Evolutionary conservation across 2,797 vertebrate genomes (phyloP).

Genomic region (Chelonia mydas): DNA sequence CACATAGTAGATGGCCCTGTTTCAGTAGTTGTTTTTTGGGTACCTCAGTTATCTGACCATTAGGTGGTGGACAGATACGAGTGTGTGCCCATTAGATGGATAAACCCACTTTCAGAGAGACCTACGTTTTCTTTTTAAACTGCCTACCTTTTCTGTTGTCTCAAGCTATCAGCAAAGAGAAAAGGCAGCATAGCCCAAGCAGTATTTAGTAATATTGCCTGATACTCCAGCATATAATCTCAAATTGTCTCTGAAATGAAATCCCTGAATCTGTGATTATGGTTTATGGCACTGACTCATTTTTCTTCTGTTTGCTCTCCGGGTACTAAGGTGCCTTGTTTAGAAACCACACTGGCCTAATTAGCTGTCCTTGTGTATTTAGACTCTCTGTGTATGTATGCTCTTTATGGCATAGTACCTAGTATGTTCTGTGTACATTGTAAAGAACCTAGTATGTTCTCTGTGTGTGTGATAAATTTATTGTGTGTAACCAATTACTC

Average conservation of each 20-base stretch:
- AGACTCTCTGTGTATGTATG: not conserved
- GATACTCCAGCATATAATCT: not conserved
- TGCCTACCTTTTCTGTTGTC: not conserved
- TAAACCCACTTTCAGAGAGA: not conserved
- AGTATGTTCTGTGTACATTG: accelerated
- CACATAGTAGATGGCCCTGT: accelerated
- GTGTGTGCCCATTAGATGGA: not conserved
- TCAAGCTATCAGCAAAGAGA: not conserved
- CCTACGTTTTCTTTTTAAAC: not conserved
- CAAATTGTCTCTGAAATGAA: not conserved
- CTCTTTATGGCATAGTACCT: not conserved
- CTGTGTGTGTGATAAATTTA: not conserved
- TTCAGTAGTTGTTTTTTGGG: not conserved
- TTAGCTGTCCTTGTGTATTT: not conserved
- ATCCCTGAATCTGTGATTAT: not conserved
- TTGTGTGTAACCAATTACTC: not conserved
- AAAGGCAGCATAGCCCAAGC: not conserved
- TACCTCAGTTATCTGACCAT: not conserved
- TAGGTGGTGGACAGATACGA: accelerated
- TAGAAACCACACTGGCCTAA: not conserved
- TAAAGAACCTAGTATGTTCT: not conserved
- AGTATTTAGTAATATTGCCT: not conserved
- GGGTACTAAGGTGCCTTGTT: not conserved
- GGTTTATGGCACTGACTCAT: not conserved
- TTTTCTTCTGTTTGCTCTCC: slow-evolving; percentile 22